Percentiles rank a stretch among this genome's conserved stretches.
Evolutionary conservation across 2,797 vertebrate species (phyloP).

Genomic region (Apodemus agrarius): DNA sequence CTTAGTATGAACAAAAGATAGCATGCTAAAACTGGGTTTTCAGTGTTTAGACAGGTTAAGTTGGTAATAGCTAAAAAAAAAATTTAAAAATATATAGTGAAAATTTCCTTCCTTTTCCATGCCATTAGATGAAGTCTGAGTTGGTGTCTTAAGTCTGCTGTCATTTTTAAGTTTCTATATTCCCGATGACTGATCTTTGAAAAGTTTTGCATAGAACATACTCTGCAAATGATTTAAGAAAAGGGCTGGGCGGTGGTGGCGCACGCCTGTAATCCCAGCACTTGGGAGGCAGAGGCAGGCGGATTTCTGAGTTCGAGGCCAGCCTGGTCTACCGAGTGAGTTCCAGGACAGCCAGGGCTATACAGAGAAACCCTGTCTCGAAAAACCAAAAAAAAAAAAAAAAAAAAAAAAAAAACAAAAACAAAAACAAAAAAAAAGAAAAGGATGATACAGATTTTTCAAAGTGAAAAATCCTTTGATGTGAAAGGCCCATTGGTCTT

Average conservation of each 20-base stretch:
- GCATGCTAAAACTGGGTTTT: conserved; percentile 1
- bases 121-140: conserved; percentile 50
- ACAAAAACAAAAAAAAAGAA: too few relatives aligned
- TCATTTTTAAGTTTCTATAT: conserved; percentile 47
- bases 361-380: too few relatives aligned
- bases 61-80: conserved; percentile 41
- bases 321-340: too few relatives aligned
- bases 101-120: conserved; percentile 50
- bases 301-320: too few relatives aligned
- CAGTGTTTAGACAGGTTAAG: conserved; percentile 20
- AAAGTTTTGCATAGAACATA: conserved; percentile 64
- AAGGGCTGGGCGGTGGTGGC: too few relatives aligned
- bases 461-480: conserved; percentile 56
- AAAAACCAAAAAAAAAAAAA: too few relatives aligned
- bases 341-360: too few relatives aligned
- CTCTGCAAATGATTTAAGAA: conserved; percentile 56
- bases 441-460: conserved; percentile 67
- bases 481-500: conserved; percentile 66
- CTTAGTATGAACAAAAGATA: conserved; percentile 16
- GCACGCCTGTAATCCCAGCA: too few relatives aligned
- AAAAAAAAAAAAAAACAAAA: too few relatives aligned
- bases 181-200: conserved; percentile 57
- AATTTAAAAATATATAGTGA: conserved; percentile 39
- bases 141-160: conserved; percentile 49
- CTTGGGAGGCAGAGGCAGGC: too few relatives aligned